Percentiles rank a stretch among this genome's conserved stretches.
These are phyloP conservation scores for Colaptes auratus DNA, from an alignment of 2,113 vertebrate species.

Conservation along the genomic window DNA sequence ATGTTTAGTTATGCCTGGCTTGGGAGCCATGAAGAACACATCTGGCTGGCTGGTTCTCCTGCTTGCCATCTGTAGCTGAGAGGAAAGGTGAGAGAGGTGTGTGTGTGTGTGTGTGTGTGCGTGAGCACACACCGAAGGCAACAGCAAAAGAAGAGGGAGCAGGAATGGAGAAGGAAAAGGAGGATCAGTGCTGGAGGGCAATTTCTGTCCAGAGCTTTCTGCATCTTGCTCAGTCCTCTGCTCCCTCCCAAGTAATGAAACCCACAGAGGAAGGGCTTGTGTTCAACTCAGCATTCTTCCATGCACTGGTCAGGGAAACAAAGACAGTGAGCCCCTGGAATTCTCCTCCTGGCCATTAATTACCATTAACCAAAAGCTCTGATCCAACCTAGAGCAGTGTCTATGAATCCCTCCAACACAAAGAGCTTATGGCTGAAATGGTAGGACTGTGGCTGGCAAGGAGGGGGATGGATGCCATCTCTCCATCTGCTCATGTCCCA, in stretches of 20 bases:
- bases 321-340: background rate
- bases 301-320: background rate
- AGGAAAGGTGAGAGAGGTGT: background rate
- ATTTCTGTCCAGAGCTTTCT: background rate
- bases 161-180: background rate
- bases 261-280: rapidly evolving
- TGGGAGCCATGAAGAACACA: slow-evolving; percentile 82
- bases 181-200: rapidly evolving
- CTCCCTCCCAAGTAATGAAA: background rate
- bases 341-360: background rate
- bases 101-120: background rate
- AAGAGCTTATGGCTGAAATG: background rate
- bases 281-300: background rate
- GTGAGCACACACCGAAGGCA: background rate
- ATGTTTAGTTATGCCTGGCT: slow-evolving; percentile 85
- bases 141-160: background rate
- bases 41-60: slow-evolving; percentile 78
- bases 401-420: background rate
- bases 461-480: background rate
- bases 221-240: background rate
- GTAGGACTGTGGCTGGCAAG: background rate
- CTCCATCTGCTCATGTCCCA: background rate
- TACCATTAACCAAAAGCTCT: background rate
- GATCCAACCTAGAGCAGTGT: background rate
- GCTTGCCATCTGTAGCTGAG: slow-evolving; percentile 72